A percentile compares a stretch with the other conserved stretches of the same genome.
Evolutionary conservation across 35 echinoderm and acorn worm species (phyloP).

Genomic region (Diadema setosum): DNA sequence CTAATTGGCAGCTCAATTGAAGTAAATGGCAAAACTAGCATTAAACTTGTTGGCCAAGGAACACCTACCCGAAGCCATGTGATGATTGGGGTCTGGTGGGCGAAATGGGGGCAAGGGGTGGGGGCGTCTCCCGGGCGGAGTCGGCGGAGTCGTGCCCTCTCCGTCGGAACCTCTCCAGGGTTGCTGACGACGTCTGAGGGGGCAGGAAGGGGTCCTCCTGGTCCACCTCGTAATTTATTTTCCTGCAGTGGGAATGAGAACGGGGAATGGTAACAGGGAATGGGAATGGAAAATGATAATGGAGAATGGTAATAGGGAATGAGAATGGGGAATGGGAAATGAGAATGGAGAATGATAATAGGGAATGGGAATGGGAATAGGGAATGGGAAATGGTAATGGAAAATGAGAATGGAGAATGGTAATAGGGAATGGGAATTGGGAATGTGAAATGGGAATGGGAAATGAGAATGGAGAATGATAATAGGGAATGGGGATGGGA

Average conservation of each 20-base stretch:
- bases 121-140: neutral
- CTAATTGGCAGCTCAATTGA: neutral
- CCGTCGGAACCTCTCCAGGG: slow-evolving; percentile 38
- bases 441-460: no score
- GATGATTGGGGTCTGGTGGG: slow-evolving; percentile 7
- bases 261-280: neutral
- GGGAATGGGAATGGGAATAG: no score
- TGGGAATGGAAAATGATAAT: no score
- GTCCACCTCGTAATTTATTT: slow-evolving; percentile 48
- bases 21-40: neutral
- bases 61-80: slow-evolving; percentile 17
- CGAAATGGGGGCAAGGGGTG: neutral
- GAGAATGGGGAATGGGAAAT: no score
- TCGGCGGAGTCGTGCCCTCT: neutral
- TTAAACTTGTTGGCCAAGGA: no score
- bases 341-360: no score
- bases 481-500: no score
- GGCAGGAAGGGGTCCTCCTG: slow-evolving; percentile 64
- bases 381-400: no score
- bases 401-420: no score
- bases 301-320: no score
- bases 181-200: slow-evolving; percentile 10
- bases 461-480: no score
- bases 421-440: no score
- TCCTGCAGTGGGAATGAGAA: neutral